Evolutionary conservation across 2,113 vertebrate genomes (phyloP), one percentile per base, ranked within the genome.

Genomic region (Chrysemys picta): DNA sequence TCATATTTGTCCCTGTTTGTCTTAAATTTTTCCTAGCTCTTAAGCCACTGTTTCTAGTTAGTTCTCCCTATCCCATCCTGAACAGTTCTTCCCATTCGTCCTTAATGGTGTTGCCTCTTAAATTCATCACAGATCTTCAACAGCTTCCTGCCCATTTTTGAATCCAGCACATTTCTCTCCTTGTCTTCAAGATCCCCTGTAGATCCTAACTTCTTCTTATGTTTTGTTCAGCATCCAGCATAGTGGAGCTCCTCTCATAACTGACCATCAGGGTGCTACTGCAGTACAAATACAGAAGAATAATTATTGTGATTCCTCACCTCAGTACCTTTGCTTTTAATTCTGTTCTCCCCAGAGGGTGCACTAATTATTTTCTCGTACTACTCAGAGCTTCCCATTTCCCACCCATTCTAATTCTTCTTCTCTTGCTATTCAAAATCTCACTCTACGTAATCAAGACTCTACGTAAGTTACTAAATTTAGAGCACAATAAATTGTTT

Each of bases 351-450:
- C 25, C 76, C 9, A 38, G 53, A 42, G 27, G 4, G 6, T 85
- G 13, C n/a, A 13, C 42, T 89, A 80, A 89, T 69, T 69, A 85
- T 95, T 93, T 95, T 82, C n/a, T 76, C 56, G 19, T 72, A 69
- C 27, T 91, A 52, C 14, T 83, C 59, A 84, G 22, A 76, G 4
- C 19, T 89, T 91, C 62, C 57, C 5, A 65, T 88, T 90, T 69
- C 72, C 11, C 56, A 12, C 83, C 85, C 65, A 87, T 1, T 59
- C 50, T 3, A 25, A 89, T 90, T 3, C 22, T 25, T 56, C 16
- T 92, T 92, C 24, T 45, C 17, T 42, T 47, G 62, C 31, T 35
- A 69, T 29, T 59, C 57, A 59, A 59, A 59, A 13, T 69, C 35
- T n/a, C 35, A 69, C 42, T 42, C 42, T 42, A 42, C 42, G 42